Evolutionary conservation across 2,888 invertebrate species (phyloP).

Genomic region (Apoderus coryli): DNA sequence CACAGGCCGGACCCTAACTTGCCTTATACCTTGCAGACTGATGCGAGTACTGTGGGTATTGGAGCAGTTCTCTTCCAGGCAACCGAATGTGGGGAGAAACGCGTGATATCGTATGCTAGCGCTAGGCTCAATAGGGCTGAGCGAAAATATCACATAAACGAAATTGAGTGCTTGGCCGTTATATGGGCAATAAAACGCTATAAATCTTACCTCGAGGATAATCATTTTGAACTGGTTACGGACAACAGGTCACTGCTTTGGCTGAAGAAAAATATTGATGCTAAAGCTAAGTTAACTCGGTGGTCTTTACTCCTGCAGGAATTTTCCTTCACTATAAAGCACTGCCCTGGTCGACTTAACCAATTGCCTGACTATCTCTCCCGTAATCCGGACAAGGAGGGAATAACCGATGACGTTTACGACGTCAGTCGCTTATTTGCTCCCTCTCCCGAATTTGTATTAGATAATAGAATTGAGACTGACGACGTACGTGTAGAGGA

Average conservation of each 20-base stretch:
- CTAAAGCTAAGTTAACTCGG: slow-evolving; percentile 10
- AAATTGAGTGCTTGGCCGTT: slow-evolving; percentile 1
- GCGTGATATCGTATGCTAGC: slow-evolving; percentile 6
- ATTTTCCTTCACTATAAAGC: slow-evolving; percentile 16
- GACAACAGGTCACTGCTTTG: slow-evolving; percentile 7
- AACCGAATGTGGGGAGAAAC: not conserved
- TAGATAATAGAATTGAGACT: too few relatives aligned
- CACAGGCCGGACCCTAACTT: not conserved
- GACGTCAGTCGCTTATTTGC: too few relatives aligned
- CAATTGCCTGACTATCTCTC: slow-evolving; percentile 14
- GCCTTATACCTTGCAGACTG: not conserved
- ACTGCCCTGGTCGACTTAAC: slow-evolving; percentile 13
- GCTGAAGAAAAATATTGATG: slow-evolving; percentile 10
- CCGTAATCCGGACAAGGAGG: not conserved
- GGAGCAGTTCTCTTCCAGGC: not conserved
- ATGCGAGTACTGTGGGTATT: not conserved
- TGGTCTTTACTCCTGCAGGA: slow-evolving; percentile 13
- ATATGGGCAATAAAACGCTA: slow-evolving; percentile 4
- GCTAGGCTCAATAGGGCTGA: slow-evolving; percentile 3
- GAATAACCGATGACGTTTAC: too few relatives aligned
- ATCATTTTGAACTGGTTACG: slow-evolving; percentile 3
- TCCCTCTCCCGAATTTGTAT: too few relatives aligned
- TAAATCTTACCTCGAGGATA: slow-evolving; percentile 4
- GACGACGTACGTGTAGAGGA: too few relatives aligned
- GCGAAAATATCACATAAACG: slow-evolving; percentile 4